phyloP scores from a whole-genome alignment of 1,140 invertebrate genomes.

The Ooceraea biroi region DNA sequence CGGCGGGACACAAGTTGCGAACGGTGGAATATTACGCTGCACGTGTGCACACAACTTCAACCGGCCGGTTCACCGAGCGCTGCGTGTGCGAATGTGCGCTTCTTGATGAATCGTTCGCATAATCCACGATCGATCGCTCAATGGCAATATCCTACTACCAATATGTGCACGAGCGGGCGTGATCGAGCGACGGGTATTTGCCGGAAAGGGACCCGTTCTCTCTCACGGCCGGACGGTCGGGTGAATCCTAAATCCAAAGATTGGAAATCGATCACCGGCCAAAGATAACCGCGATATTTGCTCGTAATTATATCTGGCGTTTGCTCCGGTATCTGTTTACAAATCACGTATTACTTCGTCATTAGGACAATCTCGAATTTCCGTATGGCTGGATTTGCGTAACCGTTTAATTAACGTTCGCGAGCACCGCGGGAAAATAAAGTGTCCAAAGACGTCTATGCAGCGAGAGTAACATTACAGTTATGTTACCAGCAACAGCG shows the following conservation, averaged over 20 bases:
- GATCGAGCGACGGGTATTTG: slow-evolving; percentile 69
- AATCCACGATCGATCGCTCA: slow-evolving; percentile 71
- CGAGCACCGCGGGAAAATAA: neutral
- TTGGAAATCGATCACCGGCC: slow-evolving; percentile 69
- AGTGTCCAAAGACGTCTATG: neutral
- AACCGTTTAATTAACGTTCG: neutral
- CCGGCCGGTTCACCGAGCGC: slow-evolving; percentile 7
- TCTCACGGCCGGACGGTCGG: slow-evolving; percentile 29
- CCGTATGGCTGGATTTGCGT: neutral
- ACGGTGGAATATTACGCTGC: slow-evolving; percentile 12
- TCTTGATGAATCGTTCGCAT: slow-evolving; percentile 67
- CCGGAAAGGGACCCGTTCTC: slow-evolving; percentile 39
- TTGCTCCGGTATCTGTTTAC: slow-evolving; percentile 50
- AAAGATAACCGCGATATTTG: slow-evolving; percentile 70
- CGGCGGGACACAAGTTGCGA: neutral
- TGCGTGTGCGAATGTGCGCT: slow-evolving; percentile 31
- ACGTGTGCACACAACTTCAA: slow-evolving; percentile 44
- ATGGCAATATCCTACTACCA: slow-evolving; percentile 65
- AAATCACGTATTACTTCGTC: slow-evolving; percentile 57
- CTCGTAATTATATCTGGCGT: slow-evolving; percentile 68
- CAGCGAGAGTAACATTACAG: neutral
- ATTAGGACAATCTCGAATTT: slow-evolving; percentile 38
- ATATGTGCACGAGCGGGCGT: slow-evolving; percentile 59
- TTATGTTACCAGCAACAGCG: neutral
- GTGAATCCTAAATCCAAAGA: slow-evolving; percentile 72